Evolutionary conservation across 2,113 vertebrate species (phyloP), one percentile per base, ranked within the genome.

Genomic region (Actenoides lindsayi): DNA sequence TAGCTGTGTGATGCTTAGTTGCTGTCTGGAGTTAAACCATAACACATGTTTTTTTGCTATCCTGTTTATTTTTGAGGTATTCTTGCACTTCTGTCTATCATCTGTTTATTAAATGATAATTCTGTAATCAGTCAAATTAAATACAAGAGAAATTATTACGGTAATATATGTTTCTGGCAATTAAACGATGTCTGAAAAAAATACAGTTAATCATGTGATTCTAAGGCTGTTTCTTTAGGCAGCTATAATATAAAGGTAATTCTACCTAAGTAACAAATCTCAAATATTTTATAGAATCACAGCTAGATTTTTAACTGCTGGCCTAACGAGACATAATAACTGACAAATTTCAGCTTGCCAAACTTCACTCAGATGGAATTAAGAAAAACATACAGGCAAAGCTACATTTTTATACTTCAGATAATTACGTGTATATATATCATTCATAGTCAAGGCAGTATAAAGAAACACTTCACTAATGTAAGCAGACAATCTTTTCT

Each of bases 321-420:
- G 60, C 64, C 79, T 89, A 83, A 42, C 63, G 88, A 84, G 46
- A 42, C 20, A 51, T 74, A 77, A 87, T 91, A 94, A 70, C 41
- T 90, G 89, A 90, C 19, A 90, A 84, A 94, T 95, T 85, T 63
- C 41, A 93, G n/a, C 69, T 87, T 95, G 37, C 67, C 91, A 27
- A 65, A 82, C 25, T 93, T 96, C 30, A 74, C 59, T 90, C 13
- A 41, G 33, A 50, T 85, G 37, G 74, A 96, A 88, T 33, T 96
- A 88, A 90, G 65, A 68, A 96, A 89, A 92, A 42, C 13, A 46
- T 51, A 51, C 14, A 27, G 60, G 5, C 41, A 42, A 81, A 37
- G 21, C 18, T 54, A 14, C 4, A 0, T 88, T 67, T 78, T 48
- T 83, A 11, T 83, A 35, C 19, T 57, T 78, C 17, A 56, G 21